Evolutionary conservation across 2,888 invertebrate genomes (phyloP), one percentile per base, ranked within the genome.

Genomic region (Gastrophysa polygoni): DNA sequence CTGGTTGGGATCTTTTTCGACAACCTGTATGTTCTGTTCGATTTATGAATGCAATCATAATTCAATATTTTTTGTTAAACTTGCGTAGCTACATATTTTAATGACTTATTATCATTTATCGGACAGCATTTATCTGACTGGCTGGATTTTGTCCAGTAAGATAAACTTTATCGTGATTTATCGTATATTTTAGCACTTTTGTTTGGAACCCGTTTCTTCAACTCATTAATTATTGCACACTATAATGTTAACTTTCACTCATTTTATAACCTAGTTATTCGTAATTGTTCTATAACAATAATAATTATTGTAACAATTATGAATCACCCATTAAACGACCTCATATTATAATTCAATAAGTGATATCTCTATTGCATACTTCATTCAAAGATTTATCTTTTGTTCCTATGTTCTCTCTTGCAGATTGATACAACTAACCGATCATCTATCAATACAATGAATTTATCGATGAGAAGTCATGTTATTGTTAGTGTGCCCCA

Each of bases 241-340:
- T 49, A 50, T 54, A 52, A 51, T 55, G 54, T 59, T 55, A 20
- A 59, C 63, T 63, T 63, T 63, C 63, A 63, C 63, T 63, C 32
- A 51, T 59, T 61, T 63, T 51, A 63, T 63, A 56, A 63, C 59
- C 63, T 44, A 63, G 63, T 56, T 63, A 29, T 51, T 63, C 16
- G 54, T 63, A 63, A 63, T 63, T 59, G 59, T 63, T 59, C 55
- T 63, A 56, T 56, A 63, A 59, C 52, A 52, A 54, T 59, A 59
- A 51, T 50, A 57, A 48, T 47, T 47, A 58, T 52, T 52, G 20
- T 29, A 58, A 20, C 54, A 28, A 50, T 43, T 56, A 61, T 62
- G 62, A 62, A 62, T 62, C 62, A 62, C 57, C 43, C 44, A 58
- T 58, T 58, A 57, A 38, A 58, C 38, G 38, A 50, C 46, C 48